Base-by-base conservation (phyloP, 2,888 invertebrate species). In the Dione vanillae region DNA sequence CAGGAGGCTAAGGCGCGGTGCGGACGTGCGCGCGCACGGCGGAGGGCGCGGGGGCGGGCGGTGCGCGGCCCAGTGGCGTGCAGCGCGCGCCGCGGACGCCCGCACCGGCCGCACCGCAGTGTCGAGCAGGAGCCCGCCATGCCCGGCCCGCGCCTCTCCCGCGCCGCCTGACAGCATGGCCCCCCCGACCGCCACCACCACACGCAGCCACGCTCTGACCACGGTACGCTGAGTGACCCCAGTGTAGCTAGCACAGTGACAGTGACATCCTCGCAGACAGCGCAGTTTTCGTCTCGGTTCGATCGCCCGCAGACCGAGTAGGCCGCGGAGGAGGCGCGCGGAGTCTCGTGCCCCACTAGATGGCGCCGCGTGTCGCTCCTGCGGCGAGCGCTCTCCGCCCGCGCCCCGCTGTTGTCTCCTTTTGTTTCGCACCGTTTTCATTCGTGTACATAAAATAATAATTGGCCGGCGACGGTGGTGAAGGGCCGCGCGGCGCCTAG, bases 161-260 rank as follows among this genome's bases (percentile, higher is more conserved):
- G 92, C 91, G 92, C 90, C 90, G 91, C 92, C 92, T 92, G 92
- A 93, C 92, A 93, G 92, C 92, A 92, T 93, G 92, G 92, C 92
- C 91, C 79, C 82, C 84, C 90, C 90, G 89, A 91, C 90, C 92
- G 92, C 92, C 90, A 91, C 91, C 92, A 90, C 87, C 92, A 89
- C 92, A 90, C 92, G 91, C 92, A 92, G 91, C 92, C 91, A 92
- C 92, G 92, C 92, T 91, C 92, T 92, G 92, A 92, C 92, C 89
- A 93, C 92, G 92, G 92, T 93, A 93, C 88, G 92, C 75, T 73
- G 65, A 72, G 73, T 73, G 71, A 47, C 40, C 54, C 35, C 75
- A 74, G 75, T 79, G 79, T 80, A 75, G 72, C 73, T 77, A 76
- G 79, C 77, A 80, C 86, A 88, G 91, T 91, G 92, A 86, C 82